Conservation (phyloP, 2,888 invertebrate genomes). For the Pyrrhosoma nymphula region DNA sequence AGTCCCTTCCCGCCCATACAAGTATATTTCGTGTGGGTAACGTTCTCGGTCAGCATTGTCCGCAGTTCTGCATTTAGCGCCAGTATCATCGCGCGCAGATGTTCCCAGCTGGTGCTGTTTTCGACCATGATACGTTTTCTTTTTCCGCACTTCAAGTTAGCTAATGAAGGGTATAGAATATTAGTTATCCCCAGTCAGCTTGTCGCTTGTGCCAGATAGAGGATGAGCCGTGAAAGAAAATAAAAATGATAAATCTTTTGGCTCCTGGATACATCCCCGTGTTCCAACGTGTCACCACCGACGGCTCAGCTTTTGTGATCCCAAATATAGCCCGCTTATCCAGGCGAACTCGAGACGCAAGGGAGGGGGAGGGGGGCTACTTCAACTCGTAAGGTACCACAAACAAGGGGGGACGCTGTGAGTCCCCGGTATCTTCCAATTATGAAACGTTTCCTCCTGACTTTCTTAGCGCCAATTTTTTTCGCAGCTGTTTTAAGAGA, state of each 20-base stretch:
- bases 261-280: not conserved
- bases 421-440: not conserved
- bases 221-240: no score
- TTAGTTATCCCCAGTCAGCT: conserved; percentile 1
- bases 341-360: not conserved
- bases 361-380: not conserved
- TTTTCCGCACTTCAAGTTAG: not conserved
- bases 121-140: not conserved
- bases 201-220: not conserved
- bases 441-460: not conserved
- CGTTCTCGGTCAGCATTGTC: not conserved
- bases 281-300: not conserved
- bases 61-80: not conserved
- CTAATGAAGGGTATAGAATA: conserved; percentile 24
- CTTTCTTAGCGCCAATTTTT: not conserved
- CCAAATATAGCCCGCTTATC: conserved; percentile 31
- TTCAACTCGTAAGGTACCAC: not conserved
- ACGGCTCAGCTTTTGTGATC: conserved; percentile 15
- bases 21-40: not conserved
- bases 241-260: not conserved
- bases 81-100: not conserved
- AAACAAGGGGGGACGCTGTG: not conserved
- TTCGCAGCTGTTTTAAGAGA: not conserved
- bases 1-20: not conserved
- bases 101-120: conserved; percentile 30